Percentiles rank a stretch among this genome's conserved stretches.
Conservation (phyloP, 1,140 invertebrate genomes). For the Elysia chlorotica region DNA sequence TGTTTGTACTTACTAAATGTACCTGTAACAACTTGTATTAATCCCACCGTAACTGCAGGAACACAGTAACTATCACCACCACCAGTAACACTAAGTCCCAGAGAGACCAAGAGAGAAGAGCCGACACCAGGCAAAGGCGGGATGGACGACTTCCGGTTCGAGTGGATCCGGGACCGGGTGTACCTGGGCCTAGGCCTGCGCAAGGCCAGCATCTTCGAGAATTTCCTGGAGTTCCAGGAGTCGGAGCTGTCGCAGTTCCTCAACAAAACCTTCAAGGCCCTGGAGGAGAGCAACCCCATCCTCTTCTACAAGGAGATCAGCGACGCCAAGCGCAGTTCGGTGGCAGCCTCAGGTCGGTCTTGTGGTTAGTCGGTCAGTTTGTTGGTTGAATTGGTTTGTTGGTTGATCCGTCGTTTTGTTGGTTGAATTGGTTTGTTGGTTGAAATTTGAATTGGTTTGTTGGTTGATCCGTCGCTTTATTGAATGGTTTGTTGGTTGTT, state of each 20-base stretch:
- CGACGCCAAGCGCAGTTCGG: background rate
- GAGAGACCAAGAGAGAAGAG: too few relatives aligned
- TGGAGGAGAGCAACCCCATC: background rate
- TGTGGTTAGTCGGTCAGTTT: background rate
- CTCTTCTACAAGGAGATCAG: slow-evolving; percentile 15
- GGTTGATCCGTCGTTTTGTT: background rate
- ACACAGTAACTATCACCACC: too few relatives aligned
- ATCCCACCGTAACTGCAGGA: too few relatives aligned
- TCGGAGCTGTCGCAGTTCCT: slow-evolving; percentile 1
- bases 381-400: background rate
- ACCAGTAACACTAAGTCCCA: too few relatives aligned
- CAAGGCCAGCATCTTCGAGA: slow-evolving; percentile 3
- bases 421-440: background rate
- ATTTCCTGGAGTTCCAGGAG: slow-evolving; percentile 9
- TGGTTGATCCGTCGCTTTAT: background rate
- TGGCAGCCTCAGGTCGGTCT: background rate
- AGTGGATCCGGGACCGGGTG: slow-evolving; percentile 18
- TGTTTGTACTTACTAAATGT: too few relatives aligned
- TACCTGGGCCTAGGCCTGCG: slow-evolving; percentile 11
- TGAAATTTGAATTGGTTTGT: background rate
- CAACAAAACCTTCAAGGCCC: background rate
- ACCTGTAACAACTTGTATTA: too few relatives aligned
- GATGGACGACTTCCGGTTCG: slow-evolving; percentile 16
- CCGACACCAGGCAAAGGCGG: too few relatives aligned
- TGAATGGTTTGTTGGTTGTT: background rate